Conservation (phyloP, 2,113 vertebrate genomes). For the Plectropomus leopardus region DNA sequence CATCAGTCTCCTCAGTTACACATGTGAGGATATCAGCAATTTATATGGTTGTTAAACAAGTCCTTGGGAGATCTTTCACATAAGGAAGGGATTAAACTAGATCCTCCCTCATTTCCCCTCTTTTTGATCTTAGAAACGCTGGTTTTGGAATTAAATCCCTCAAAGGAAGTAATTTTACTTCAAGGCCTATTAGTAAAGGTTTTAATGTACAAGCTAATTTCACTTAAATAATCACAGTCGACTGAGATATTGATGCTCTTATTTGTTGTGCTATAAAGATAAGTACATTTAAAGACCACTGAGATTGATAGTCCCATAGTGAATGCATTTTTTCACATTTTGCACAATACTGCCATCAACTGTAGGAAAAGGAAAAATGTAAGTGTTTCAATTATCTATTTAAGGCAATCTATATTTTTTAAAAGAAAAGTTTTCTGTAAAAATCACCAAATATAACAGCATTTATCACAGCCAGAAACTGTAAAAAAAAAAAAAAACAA, state of each 20-base stretch:
- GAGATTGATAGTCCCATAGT: background rate
- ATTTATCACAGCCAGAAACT: no score
- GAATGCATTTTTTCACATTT: background rate
- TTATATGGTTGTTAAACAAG: background rate
- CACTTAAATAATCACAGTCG: background rate
- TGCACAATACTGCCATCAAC: conserved; percentile 58
- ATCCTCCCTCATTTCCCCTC: background rate
- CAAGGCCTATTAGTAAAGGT: background rate
- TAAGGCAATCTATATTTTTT: no score
- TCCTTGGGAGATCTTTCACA: background rate
- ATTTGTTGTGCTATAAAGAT: background rate
- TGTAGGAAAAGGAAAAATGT: conserved; percentile 7
- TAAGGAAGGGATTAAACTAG: background rate
- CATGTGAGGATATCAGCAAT: background rate
- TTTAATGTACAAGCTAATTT: background rate
- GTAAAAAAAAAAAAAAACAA: no score
- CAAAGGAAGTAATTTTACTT: background rate
- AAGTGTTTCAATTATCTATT: no score
- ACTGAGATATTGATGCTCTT: background rate
- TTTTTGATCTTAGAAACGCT: background rate
- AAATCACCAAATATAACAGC: no score
- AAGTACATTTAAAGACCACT: background rate
- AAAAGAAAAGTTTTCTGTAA: no score
- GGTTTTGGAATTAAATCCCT: background rate
- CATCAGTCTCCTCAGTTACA: background rate